Base-by-base conservation (phyloP, 2,888 invertebrate genomes). In the Zygogramma bicolorata region DNA sequence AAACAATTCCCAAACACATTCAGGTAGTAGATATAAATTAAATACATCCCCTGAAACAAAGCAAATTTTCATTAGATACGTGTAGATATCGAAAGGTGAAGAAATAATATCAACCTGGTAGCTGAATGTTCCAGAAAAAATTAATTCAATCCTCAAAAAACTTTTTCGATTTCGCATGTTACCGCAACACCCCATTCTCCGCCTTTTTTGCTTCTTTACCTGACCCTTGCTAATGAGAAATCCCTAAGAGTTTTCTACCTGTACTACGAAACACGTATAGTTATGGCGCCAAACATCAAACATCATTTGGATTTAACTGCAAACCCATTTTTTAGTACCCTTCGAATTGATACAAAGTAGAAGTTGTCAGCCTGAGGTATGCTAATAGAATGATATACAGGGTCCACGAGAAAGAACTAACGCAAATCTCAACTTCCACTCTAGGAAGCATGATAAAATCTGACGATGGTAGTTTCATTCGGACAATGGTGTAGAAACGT, bases 161-260 rank as follows among this genome's bases (percentile, higher is more conserved):
- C 79, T 79, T 76, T 73, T 80, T 81, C 79, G 80, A 80, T 82
- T 84, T 84, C 82, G 84, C 84, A 82, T 81, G 80, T 79, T 80
- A 80, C 76, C 77, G 72, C 73, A 77, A 80, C 80, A 79, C 80
- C 80, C 80, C 77, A 68, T 75, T 70, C 70, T 70, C 42, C 34
- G 59, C 76, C 77, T 77, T 81, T 78, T 80, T 81, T 81, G 73
- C 76, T 77, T 80, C 75, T 76, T 78, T 81, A 81, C 81, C 82
- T 82, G 82, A 61, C 78, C 80, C 75, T 78, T 74, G 76, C 82
- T 84, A 84, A 84, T 84, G 84, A 84, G 83, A 83, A 84, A 82
- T 80, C 77, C 74, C 79, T 78, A 76, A 80, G 78, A 76, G 78
- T 75, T 73, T 68, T 80, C 80, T 82, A 83, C 82, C 82, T 81